Evolutionary conservation across 2,113 vertebrate species (phyloP), one percentile per base, ranked within the genome.

Genomic region (Lamprologus sp.): DNA sequence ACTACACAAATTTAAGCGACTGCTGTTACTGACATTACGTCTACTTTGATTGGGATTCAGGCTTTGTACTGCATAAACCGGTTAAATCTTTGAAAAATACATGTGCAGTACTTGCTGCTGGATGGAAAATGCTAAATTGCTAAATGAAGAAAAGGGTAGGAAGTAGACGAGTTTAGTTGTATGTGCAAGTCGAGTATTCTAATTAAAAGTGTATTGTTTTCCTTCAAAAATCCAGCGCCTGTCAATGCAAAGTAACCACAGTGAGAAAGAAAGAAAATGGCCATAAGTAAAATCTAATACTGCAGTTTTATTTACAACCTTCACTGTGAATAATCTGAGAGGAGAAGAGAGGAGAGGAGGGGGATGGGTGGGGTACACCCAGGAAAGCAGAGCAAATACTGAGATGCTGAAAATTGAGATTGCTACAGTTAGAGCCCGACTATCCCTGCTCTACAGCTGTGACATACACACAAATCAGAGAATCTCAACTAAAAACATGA

Each of bases 391-490:
- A 86, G 56, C 26, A 33, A 90, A 84, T 19, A 88, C 51, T 60
- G 60, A 92, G 85, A 91, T 91, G 91, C 70, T 94, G 86, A 93
- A 91, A 90, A 93, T 89, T 91, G 79, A 56, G 83, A 93, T 91
- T 90, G 87, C 87, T 90, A 83, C 45, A 82, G 82, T 84, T 54
- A 82, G 65, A 60, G 86, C 77, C 84, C 88, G 80, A 87, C 91
- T 82, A 90, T 89, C 88, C 77, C 84, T 85, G 68, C 54, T 49
- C 7, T 47, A 51, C 49, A 51, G 37, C 37, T 63, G 40, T 82
- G 87, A 77, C 42, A 84, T 28, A 19, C 80, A 88, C 55, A 79
- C 63, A 68, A 68, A 68, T 81, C 77, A 47, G 15, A 65, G 53
- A 42, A 35, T 17, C 19, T 53, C 13, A 42, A 31, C 42, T 31